Base-by-base conservation (phyloP, 2,797 vertebrate species). In the Acanthurus leucopareius region DNA sequence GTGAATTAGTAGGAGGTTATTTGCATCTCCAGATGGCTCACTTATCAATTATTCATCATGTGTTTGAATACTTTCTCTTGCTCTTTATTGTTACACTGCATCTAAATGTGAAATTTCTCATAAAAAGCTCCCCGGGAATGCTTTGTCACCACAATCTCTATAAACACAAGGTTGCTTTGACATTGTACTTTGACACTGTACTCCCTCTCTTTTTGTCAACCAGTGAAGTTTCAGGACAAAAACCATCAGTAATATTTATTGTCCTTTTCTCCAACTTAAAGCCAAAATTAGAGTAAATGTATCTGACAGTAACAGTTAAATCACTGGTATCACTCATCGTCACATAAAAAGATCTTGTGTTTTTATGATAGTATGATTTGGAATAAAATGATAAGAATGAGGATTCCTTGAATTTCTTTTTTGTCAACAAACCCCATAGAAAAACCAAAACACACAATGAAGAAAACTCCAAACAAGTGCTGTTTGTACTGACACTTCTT, bases 11-110 rank as follows among this genome's bases (percentile, higher is more conserved):
- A 67, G 73, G 85, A 85, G 79, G 78, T 82, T 83, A 89, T 91
- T 90, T 89, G 90, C 87, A 89, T 90, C 80, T 86, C 82, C 90
- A 90, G 86, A 90, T 90, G 88, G 86, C 74, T 56, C 52, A 40
- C 74, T 84, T 79, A 88, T 91, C 87, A 90, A 91, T 90, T 82
- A 91, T 91, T 90, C 85, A 90, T 83, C 52, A 15, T 75, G 69
- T 89, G 28, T 85, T 86, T 69, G 72, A 84, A 83, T 72, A 76
- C 59, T 57, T 82, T 79, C 3, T 79, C 62, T 79, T 53, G 57
- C 54, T 59, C 56, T 52, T 58, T 19, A 13, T 69, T 76, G 59
- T 80, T 58, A 15, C 42, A 14, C 56, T 47, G 32, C 57, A 75
- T 64, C 48, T 22, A 7, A 54, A 49, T 32, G 28, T 35, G 10